phyloP scores from a whole-genome alignment of 2,113 vertebrate genomes.

The Crotalus tigris region DNA sequence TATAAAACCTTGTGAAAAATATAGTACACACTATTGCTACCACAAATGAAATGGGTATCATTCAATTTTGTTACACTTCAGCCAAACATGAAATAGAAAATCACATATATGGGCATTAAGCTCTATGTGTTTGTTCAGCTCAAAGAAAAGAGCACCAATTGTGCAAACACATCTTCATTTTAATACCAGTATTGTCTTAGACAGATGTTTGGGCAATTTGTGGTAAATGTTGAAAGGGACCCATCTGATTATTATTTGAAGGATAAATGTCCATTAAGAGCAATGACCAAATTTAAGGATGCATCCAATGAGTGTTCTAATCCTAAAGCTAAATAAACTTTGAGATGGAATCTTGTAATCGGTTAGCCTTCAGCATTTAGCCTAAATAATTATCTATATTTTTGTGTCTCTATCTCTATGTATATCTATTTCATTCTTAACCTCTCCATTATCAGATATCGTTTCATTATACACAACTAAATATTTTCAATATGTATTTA shows the following conservation, averaged over 20 bases:
- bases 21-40: conserved; percentile 11
- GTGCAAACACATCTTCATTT: not conserved
- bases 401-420: not conserved
- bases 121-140: not conserved
- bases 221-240: conserved; percentile 24
- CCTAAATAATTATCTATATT: not conserved
- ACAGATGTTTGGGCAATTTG: not conserved
- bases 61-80: conserved; percentile 13
- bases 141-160: not conserved
- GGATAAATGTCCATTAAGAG: conserved; percentile 40
- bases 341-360: conserved; percentile 19
- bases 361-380: conserved; percentile 35
- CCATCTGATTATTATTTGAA: conserved; percentile 46
- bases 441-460: not conserved
- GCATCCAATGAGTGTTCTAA: not conserved
- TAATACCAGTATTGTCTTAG: not conserved
- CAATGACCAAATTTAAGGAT: conserved; percentile 27
- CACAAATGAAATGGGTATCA: conserved; percentile 20
- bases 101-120: conserved; percentile 24
- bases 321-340: conserved; percentile 36
- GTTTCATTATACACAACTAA: conserved; percentile 26
- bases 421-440: accelerated
- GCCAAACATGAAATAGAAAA: not conserved
- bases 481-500: not conserved
- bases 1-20: not conserved